Percentiles rank a stretch among this genome's conserved stretches.
phyloP scores from a whole-genome alignment of 2,113 vertebrate species.

The Pterophyllum scalare region DNA sequence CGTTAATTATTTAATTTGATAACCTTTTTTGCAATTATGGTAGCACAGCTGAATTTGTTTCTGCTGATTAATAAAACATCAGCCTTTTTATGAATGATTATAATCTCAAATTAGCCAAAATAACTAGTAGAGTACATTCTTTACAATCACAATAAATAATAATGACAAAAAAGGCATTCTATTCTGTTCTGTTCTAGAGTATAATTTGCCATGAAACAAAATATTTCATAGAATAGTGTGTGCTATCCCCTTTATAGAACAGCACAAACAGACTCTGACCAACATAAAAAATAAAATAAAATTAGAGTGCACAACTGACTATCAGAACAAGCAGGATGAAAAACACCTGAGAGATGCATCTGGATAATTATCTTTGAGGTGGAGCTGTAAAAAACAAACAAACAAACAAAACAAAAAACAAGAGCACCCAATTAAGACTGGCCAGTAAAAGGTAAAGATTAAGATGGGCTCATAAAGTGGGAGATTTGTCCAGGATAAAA shows the following conservation, averaged over 20 bases:
- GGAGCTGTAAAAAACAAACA: not conserved
- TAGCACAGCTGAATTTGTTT: fast-evolving
- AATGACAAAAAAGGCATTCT: no score
- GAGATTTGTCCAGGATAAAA: not conserved
- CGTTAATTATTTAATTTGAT: not conserved
- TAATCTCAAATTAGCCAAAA: not conserved
- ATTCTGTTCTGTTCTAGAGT: no score
- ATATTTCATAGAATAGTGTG: not conserved
- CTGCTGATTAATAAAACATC: not conserved
- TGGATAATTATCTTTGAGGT: not conserved
- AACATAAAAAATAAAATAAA: not conserved
- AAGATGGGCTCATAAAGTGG: not conserved
- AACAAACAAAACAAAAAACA: no score
- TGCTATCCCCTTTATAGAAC: not conserved
- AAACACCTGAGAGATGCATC: not conserved
- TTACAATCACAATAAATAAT: no score
- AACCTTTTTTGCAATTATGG: not conserved
- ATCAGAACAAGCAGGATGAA: no score
- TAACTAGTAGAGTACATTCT: no score
- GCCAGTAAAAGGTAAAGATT: not conserved
- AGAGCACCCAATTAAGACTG: not conserved
- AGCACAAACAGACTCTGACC: not conserved
- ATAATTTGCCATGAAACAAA: no score
- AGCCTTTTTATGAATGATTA: not conserved
- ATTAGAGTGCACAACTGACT: no score